Percentiles rank a stretch among this genome's conserved stretches.
These are phyloP conservation scores for Nyctibius grandis DNA, from an alignment of 2,797 vertebrate genomes.

Conservation along the genomic window DNA sequence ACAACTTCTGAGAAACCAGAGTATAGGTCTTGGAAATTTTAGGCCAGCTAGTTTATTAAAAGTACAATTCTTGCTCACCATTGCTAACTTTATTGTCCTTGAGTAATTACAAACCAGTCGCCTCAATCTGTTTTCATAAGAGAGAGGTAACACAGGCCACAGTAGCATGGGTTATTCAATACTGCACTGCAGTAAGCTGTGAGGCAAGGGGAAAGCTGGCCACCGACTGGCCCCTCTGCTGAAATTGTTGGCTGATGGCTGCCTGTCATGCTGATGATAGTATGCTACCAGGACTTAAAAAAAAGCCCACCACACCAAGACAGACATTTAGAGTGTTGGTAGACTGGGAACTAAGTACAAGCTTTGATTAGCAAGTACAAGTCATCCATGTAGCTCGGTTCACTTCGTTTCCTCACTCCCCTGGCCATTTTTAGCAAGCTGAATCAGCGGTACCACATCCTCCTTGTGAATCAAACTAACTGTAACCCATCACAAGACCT, in stretches of 20 bases:
- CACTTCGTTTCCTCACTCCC: neutral
- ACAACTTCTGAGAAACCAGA: neutral
- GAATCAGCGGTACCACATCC: slow-evolving; percentile 1
- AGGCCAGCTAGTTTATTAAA: neutral
- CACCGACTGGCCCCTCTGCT: neutral
- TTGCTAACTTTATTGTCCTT: neutral
- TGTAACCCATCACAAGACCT: neutral
- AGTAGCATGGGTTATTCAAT: neutral
- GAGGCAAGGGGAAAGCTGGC: neutral
- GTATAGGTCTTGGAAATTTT: neutral
- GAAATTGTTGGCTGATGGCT: neutral
- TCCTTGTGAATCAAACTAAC: neutral
- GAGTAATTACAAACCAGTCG: neutral
- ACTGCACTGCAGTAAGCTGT: neutral
- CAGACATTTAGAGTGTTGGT: neutral
- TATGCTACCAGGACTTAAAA: neutral
- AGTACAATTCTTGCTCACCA: neutral
- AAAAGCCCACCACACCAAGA: neutral
- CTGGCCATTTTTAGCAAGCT: neutral
- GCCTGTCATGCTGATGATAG: neutral
- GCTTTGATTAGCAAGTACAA: neutral
- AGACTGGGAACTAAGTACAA: neutral
- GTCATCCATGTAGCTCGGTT: neutral
- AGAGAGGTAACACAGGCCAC: neutral
- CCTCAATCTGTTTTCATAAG: neutral